Percentiles rank a stretch among this genome's conserved stretches.
phyloP scores from a whole-genome alignment of 2,888 invertebrate genomes.

The Odontocolon sp. region DNA sequence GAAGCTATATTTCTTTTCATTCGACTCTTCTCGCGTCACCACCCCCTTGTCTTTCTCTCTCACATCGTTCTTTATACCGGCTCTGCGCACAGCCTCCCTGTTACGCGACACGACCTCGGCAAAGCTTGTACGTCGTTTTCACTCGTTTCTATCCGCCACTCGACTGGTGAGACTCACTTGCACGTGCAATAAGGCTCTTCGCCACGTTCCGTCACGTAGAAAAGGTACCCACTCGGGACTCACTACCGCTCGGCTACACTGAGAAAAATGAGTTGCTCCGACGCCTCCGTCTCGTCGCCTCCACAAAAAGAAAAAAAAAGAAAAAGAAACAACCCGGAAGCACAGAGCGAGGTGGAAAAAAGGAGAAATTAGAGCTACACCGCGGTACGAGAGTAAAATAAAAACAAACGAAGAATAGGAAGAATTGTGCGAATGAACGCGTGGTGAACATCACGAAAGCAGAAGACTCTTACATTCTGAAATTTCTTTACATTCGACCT shows the following conservation, averaged over 20 bases:
- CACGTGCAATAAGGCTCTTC: slow-evolving; percentile 2
- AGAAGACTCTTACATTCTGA: neutral
- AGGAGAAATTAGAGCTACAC: neutral
- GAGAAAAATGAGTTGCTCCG: slow-evolving; percentile 40
- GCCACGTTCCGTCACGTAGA: slow-evolving; percentile 21
- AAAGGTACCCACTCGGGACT: slow-evolving; percentile 27
- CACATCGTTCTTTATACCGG: slow-evolving; percentile 25
- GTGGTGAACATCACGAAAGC: neutral
- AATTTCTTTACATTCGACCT: neutral
- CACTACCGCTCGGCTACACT: neutral
- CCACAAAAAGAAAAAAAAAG: neutral
- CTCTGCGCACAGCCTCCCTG: slow-evolving; percentile 20
- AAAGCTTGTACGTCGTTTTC: slow-evolving; percentile 15
- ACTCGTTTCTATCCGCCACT: slow-evolving; percentile 6
- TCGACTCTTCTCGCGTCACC: slow-evolving; percentile 40
- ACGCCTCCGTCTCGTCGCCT: neutral
- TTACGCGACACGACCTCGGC: slow-evolving; percentile 37
- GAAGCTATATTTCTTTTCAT: slow-evolving; percentile 66
- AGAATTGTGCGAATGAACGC: neutral
- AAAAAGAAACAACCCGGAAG: neutral
- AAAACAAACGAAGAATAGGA: neutral
- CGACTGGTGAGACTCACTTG: slow-evolving; percentile 1
- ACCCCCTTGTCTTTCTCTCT: neutral
- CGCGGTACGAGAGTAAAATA: neutral
- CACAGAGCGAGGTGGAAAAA: neutral